Evolutionary conservation across 2,113 vertebrate genomes (phyloP), one percentile per base, ranked within the genome.

Genomic region (Engystomops pustulosus): DNA sequence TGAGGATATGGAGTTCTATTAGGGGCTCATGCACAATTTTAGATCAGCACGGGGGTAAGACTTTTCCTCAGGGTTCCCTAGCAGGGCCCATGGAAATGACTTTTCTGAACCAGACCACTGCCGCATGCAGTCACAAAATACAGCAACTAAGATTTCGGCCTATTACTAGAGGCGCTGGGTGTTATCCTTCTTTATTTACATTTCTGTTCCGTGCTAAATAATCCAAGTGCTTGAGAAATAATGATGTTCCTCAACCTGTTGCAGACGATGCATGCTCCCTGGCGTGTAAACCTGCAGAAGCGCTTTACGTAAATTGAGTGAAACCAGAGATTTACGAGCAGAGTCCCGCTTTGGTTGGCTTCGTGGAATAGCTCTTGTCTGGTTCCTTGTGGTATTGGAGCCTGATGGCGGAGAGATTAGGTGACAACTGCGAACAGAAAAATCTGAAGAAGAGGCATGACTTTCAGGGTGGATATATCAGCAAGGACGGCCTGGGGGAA

Each of bases 391-490:
- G 30, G 17, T n/a, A 76, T 20, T 76, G 72, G 14, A 38, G 65
- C 65, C 79, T 58, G 79, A n/a, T n/a, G n/a, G 87, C 79, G 81
- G 75, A 9, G 20, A 41, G 67, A 91, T 97, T 93, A 99, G 88
- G 95, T 93, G 86, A 94, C 89, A 67, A 95, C 96, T 82, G 96
- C 96, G 86, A 98, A 99, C 25, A 99, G 91, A 89, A 99, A 98
- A 92, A 98, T 97, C 86, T 99, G 98, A 91, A 99, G 96, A 91
- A 99, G 97, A 71, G 98, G 98, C 93, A 99, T 96, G 87, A 99
- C 98, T 94, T 98, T 98, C 87, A 99, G 91, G 53, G 98, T 99
- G 17, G 98, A 99, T 88, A 99, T 96, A 88, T 99, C 98, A 82
- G 98, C 98, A 86, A 99, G 97, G 88, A 99, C 97, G 77, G 98